These are phyloP conservation scores for Laspeyria flexula DNA, from an alignment of 2,888 invertebrate genomes.

Conservation along the genomic window DNA sequence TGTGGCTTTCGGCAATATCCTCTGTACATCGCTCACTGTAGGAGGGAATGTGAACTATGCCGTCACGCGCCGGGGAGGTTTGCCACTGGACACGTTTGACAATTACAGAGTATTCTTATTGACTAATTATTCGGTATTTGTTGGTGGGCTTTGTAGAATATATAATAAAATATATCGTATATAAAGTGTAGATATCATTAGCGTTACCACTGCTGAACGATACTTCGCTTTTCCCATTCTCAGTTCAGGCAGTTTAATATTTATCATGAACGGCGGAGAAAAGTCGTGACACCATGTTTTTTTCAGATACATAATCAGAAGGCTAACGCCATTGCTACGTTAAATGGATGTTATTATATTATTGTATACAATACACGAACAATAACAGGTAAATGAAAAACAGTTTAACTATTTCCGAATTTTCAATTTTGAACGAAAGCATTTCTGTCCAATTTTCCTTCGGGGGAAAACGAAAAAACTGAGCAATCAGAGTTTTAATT, in stretches of 20 bases:
- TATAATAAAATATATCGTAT: too few species aligned
- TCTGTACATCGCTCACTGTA: neutral
- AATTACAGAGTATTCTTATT: neutral
- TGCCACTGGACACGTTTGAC: neutral
- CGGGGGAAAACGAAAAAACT: constrained; percentile 30
- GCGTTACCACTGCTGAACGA: too few species aligned
- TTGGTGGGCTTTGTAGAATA: neutral
- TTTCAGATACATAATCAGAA: too few species aligned
- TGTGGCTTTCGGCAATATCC: neutral
- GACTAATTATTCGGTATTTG: neutral
- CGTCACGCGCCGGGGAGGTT: neutral
- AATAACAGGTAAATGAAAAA: constrained; percentile 16
- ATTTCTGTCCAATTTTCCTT: constrained; percentile 43
- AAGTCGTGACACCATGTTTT: too few species aligned
- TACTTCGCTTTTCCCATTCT: too few species aligned
- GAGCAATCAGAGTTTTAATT: constrained; percentile 55
- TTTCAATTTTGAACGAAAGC: constrained; percentile 35
- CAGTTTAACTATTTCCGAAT: constrained; percentile 14
- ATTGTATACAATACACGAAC: constrained; percentile 20
- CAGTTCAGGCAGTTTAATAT: too few species aligned
- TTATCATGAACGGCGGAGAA: too few species aligned
- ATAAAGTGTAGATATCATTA: too few species aligned
- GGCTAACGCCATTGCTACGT: too few species aligned
- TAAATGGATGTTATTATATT: too few species aligned
- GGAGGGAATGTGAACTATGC: neutral